Evolutionary conservation across 2,113 vertebrate genomes (phyloP).

Genomic region (Fulmarus glacialis): DNA sequence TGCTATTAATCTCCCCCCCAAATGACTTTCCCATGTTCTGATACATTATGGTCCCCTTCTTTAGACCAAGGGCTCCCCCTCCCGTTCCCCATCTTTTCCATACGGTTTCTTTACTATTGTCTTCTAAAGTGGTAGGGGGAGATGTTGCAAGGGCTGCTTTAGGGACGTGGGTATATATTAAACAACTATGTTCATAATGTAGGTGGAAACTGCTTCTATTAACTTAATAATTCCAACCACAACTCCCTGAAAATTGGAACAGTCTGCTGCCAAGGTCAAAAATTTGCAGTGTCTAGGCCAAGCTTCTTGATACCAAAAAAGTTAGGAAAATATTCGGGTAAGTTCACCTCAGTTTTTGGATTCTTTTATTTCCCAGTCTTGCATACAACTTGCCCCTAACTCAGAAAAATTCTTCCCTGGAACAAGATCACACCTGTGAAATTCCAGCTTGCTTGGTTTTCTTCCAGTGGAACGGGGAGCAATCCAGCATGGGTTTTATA

Average conservation of each 20-base stretch:
- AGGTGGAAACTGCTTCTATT: conserved; percentile 18
- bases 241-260: not conserved
- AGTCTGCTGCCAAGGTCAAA: not conserved
- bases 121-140: not conserved
- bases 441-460: not conserved
- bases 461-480: not conserved
- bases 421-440: conserved; percentile 9
- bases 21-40: not conserved
- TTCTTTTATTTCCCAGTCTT: not conserved
- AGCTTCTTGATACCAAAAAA: not conserved
- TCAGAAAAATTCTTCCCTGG: not conserved
- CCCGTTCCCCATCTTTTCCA: rapidly evolving
- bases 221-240: conserved; percentile 31
- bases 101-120: not conserved
- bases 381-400: not conserved
- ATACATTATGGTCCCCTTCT: not conserved
- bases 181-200: not conserved
- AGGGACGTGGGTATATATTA: not conserved
- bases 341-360: conserved; percentile 38
- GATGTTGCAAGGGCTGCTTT: not conserved
- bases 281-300: not conserved
- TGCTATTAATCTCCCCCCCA: not conserved
- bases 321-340: not conserved
- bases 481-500: not conserved
- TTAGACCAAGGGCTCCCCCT: not conserved